These are phyloP conservation scores for Odontocolon sp. DNA, from an alignment of 2,888 invertebrate genomes.

Conservation along the genomic window DNA sequence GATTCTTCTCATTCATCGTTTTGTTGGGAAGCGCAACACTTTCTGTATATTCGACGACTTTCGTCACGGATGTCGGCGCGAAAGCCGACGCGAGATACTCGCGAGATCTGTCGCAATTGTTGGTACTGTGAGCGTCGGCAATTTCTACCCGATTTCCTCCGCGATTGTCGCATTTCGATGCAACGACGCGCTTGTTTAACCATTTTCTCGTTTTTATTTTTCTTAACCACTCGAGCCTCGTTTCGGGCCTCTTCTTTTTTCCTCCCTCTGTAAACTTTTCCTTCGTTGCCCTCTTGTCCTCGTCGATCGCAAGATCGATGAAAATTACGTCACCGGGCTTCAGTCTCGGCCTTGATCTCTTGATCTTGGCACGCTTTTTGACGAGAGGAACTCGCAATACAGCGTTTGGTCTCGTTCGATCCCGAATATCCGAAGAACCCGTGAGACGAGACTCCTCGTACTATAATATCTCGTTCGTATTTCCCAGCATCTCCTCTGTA, in stretches of 20 bases:
- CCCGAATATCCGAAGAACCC: not conserved
- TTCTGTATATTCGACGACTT: too few species aligned
- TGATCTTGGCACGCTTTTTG: not conserved
- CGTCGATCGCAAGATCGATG: slow-evolving; percentile 69
- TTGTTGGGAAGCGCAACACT: too few species aligned
- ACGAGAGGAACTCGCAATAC: not conserved
- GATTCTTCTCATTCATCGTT: too few species aligned
- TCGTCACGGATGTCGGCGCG: slow-evolving; percentile 62
- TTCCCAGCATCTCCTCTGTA: not conserved
- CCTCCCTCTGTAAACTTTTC: slow-evolving; percentile 5
- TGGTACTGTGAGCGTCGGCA: slow-evolving; percentile 67
- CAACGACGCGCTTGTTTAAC: not conserved
- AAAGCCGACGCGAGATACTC: not conserved
- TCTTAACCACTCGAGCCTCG: slow-evolving; percentile 65
- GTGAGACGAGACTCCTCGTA: slow-evolving; percentile 49
- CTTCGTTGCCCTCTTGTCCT: slow-evolving; percentile 58
- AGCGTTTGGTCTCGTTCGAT: not conserved
- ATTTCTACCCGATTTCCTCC: slow-evolving; percentile 61
- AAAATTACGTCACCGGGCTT: slow-evolving; percentile 65
- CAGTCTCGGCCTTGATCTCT: slow-evolving; percentile 32
- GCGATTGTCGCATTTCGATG: not conserved
- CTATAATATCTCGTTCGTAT: slow-evolving; percentile 41
- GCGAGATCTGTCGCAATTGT: slow-evolving; percentile 47
- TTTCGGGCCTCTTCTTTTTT: slow-evolving; percentile 55
- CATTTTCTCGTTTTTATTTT: slow-evolving; percentile 55